Conservation (phyloP, 1,140 invertebrate genomes). For the Hypsibius dujardini region DNA sequence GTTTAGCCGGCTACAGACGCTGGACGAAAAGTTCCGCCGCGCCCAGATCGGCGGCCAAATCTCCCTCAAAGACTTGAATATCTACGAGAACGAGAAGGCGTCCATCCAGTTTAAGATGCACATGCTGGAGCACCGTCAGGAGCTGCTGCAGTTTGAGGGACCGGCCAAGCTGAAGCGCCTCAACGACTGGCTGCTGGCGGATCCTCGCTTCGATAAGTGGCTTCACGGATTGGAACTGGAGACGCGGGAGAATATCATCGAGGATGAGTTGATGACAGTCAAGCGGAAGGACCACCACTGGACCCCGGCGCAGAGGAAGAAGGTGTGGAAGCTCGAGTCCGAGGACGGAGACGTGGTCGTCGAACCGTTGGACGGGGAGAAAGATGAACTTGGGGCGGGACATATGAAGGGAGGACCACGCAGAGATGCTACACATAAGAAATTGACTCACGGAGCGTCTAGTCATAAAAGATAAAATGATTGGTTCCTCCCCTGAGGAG, state of each 20-base stretch:
- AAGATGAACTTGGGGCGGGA: neutral
- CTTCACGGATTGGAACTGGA: slow-evolving; percentile 3
- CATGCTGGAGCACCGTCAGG: slow-evolving; percentile 13
- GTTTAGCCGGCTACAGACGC: neutral
- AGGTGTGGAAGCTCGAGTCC: slow-evolving; percentile 8
- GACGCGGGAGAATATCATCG: neutral
- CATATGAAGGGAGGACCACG: too few species aligned
- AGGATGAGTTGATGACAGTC: neutral
- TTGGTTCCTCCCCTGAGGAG: too few species aligned
- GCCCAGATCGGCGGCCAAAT: neutral
- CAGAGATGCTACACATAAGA: too few species aligned
- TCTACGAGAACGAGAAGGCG: slow-evolving; percentile 10
- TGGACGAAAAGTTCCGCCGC: slow-evolving; percentile 1
- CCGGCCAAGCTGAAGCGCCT: slow-evolving; percentile 13
- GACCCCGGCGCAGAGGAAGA: neutral
- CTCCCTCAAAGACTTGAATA: neutral
- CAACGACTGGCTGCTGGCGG: neutral
- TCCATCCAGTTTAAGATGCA: slow-evolving; percentile 12
- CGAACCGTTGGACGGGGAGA: neutral
- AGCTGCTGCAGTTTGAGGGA: slow-evolving; percentile 8
- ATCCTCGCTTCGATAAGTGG: neutral
- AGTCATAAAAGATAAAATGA: too few species aligned
- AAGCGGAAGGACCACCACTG: neutral
- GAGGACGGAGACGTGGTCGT: neutral
- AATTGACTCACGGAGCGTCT: too few species aligned